Evolutionary conservation across 2,888 invertebrate genomes (phyloP), one percentile per base, ranked within the genome.

Genomic region (Thera britannica): DNA sequence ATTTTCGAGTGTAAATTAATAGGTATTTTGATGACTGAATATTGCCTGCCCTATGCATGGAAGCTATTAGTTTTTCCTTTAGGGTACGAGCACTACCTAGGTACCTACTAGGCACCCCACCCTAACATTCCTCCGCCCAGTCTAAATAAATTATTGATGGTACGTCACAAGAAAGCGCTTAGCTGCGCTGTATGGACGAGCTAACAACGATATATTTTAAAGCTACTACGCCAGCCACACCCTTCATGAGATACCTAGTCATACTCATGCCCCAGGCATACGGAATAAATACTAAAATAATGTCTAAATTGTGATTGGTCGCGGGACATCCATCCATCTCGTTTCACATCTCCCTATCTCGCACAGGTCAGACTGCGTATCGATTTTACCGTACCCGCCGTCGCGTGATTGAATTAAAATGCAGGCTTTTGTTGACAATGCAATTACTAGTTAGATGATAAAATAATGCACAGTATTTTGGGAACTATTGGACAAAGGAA

Each of bases 311-410:
- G 64, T 65, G 58, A 59, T 59, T 55, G 58, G 34, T 59, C 58
- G 36, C 48, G 34, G 41, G 34, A 34, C 54, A 55, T 59, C 44
- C 44, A 52, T 57, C 58, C 49, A 65, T 56, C 65, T 36, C 57
- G 58, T 65, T 63, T 52, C 59, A 61, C 65, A 59, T 69, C 69
- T 66, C 69, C 59, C 65, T 56, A 69, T 66, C 65, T 58, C 66
- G 23, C 63, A 54, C 60, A 63, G 70, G 66, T 63, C 70, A 70
- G 66, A 64, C 66, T 67, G 66, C 63, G 55, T 70, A 70, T 70
- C 66, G 70, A 70, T 70, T 67, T 69, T 66, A 59, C 36, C 60
- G 8, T 60, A 36, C 60, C 62, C 58, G 9, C 12, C 41, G 36
- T 60, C 58, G 58, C n/a, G 44, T 35, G 35, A 67, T 70, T 57